Conservation (phyloP, 2,888 invertebrate genomes). For the Oasisia sp. region DNA sequence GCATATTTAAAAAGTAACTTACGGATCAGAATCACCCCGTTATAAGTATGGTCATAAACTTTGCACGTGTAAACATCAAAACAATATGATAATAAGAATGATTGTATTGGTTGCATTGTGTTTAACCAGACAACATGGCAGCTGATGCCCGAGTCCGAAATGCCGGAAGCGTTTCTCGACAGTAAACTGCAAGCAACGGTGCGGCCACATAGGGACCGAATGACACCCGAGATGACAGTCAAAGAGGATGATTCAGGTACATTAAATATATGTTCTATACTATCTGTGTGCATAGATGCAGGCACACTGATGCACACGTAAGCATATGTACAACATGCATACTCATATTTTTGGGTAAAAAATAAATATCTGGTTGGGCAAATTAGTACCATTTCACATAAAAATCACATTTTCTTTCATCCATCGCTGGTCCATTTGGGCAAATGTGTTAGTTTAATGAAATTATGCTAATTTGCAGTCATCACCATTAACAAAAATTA, state of each 20-base stretch:
- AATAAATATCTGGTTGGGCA: not conserved
- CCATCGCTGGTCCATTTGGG: too few species aligned
- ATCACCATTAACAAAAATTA: too few species aligned
- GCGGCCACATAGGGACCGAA: not conserved
- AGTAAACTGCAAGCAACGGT: not conserved
- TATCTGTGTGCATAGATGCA: not conserved
- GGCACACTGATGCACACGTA: not conserved
- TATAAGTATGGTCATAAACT: not conserved
- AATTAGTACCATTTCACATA: not conserved
- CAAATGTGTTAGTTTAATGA: too few species aligned
- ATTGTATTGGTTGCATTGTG: not conserved
- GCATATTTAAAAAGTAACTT: too few species aligned
- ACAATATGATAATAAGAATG: not conserved
- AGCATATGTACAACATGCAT: not conserved
- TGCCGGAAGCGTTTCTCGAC: not conserved
- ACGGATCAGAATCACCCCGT: too few species aligned
- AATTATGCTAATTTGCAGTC: too few species aligned
- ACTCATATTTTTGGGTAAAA: not conserved
- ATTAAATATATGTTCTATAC: not conserved
- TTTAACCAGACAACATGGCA: not conserved
- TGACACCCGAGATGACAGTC: not conserved
- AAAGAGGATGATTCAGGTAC: not conserved
- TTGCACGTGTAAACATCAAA: not conserved
- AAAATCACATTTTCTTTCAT: too few species aligned
- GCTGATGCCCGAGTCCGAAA: not conserved